A percentile compares a stretch with the other conserved stretches of the same genome.
Evolutionary conservation across 2,113 vertebrate species (phyloP).

Genomic region (Collichthys lucidus): DNA sequence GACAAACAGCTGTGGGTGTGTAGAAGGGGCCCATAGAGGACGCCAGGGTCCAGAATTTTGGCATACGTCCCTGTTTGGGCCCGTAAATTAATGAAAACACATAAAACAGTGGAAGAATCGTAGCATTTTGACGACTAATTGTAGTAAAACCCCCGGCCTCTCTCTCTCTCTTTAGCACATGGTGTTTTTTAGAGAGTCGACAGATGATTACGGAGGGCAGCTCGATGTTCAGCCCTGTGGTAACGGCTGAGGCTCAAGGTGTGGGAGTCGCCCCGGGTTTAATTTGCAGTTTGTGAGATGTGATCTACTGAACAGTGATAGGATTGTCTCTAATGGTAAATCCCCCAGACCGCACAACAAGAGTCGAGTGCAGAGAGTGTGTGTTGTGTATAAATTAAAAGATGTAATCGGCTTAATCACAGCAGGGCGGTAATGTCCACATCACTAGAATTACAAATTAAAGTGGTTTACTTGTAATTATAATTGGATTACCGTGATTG

Average conservation of each 20-base stretch:
- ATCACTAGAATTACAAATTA: not conserved
- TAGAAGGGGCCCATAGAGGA: too few species aligned
- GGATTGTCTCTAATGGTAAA: not conserved
- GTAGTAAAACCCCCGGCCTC: too few species aligned
- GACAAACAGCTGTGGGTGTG: too few species aligned
- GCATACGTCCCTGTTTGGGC: too few species aligned
- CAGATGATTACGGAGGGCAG: not conserved
- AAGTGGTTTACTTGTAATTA: not conserved
- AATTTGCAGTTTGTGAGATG: not conserved
- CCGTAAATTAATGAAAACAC: too few species aligned
- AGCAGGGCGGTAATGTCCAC: not conserved
- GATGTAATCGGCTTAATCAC: not conserved
- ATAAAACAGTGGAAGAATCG: too few species aligned
- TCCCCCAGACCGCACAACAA: not conserved
- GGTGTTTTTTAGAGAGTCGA: too few species aligned
- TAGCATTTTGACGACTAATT: too few species aligned
- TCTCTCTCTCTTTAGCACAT: not conserved
- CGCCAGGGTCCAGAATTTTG: too few species aligned
- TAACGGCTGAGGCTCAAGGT: not conserved
- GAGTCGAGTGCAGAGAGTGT: not conserved
- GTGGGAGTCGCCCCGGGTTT: not conserved
- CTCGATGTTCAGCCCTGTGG: not conserved
- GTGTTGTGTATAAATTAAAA: not conserved
- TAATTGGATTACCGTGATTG: not conserved
- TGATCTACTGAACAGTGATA: conserved; percentile 12